Evolutionary conservation across 2,113 vertebrate species (phyloP).

Genomic region (Thinocorus orbignyianus): DNA sequence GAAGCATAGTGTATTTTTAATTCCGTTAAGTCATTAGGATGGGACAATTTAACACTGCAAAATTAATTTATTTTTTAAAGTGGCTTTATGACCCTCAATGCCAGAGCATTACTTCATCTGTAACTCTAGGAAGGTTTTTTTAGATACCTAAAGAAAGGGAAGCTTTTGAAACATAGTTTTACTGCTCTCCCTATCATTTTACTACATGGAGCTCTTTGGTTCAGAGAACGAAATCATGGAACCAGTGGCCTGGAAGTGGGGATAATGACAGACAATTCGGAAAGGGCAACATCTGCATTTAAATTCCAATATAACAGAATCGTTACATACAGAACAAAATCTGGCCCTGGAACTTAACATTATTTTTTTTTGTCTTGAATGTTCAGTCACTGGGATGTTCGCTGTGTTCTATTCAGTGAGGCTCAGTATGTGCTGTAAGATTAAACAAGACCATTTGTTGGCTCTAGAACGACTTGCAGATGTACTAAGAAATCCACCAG

Average conservation of each 20-base stretch:
- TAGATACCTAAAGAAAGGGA: not conserved
- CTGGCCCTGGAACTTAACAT: not conserved
- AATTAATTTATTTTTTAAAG: conserved; percentile 1
- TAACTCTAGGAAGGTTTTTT: not conserved
- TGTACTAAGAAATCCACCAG: not conserved
- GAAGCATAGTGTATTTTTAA: not conserved
- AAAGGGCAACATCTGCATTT: not conserved
- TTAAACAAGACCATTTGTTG: not conserved
- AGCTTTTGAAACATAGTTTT: not conserved
- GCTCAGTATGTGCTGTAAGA: not conserved
- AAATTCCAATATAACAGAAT: not conserved
- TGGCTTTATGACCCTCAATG: not conserved
- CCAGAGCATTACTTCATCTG: conserved; percentile 31
- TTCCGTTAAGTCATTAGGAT: not conserved
- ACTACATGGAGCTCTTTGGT: not conserved
- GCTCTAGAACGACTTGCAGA: not conserved
- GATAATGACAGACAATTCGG: not conserved
- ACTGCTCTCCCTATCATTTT: too few species aligned
- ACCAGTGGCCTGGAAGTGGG: not conserved
- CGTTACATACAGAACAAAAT: not conserved
- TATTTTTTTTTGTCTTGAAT: conserved; percentile 27
- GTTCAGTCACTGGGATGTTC: not conserved
- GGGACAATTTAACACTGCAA: not conserved
- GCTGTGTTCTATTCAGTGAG: not conserved
- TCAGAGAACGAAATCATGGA: not conserved